Conservation (phyloP, 2,888 invertebrate species). For the Platycnemis pennipes region DNA sequence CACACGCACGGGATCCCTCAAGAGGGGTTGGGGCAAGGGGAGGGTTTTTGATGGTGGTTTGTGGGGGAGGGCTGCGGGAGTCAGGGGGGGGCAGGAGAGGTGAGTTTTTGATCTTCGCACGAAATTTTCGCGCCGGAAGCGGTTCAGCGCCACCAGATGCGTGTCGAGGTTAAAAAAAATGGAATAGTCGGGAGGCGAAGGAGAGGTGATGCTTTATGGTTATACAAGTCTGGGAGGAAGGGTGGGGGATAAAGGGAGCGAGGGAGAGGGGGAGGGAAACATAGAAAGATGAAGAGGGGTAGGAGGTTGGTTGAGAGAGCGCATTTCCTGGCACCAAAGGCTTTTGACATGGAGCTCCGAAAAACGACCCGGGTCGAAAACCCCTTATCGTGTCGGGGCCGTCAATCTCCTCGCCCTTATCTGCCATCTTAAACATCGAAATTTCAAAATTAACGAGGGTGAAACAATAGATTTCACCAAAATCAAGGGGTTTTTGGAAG, state of each 20-base stretch:
- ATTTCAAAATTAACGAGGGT: constrained; percentile 66
- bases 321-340: constrained; percentile 65
- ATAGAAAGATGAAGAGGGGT: not conserved
- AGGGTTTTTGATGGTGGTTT: not conserved
- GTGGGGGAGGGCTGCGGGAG: not conserved
- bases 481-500: constrained; percentile 25
- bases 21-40: not conserved
- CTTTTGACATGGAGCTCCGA: constrained; percentile 63
- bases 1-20: too few relatives aligned
- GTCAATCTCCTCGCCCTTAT: constrained; percentile 56
- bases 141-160: constrained; percentile 65
- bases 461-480: constrained; percentile 67
- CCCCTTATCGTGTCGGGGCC: constrained; percentile 55
- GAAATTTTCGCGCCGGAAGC: constrained; percentile 66
- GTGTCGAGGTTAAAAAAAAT: constrained; percentile 47
- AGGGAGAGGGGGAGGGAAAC: not conserved
- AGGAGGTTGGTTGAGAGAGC: not conserved
- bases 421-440: constrained; percentile 66
- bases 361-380: constrained; percentile 65
- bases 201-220: constrained; percentile 37
- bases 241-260: not conserved
- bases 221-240: not conserved
- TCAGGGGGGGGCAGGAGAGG: not conserved
- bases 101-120: constrained; percentile 65
- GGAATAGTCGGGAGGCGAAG: not conserved